Conservation (phyloP, 2,888 invertebrate species). For the Catocala fraxini region DNA sequence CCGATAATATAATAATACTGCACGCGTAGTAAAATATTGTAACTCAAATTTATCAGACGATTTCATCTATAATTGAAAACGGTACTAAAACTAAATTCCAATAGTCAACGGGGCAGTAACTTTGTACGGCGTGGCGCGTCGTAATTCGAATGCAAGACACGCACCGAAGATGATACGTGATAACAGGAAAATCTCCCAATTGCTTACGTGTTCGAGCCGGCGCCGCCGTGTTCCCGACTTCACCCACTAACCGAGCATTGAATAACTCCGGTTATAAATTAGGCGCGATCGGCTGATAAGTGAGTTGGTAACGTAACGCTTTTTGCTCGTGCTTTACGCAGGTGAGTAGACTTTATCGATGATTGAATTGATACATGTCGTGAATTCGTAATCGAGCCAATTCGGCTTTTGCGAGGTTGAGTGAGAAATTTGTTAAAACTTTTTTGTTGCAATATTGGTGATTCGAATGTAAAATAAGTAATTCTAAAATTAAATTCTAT, state of each 20-base stretch:
- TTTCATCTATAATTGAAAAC: slow-evolving; percentile 53
- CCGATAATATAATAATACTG: slow-evolving; percentile 18
- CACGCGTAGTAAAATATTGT: slow-evolving; percentile 40
- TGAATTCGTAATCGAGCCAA: slow-evolving; percentile 70
- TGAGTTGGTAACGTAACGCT: slow-evolving; percentile 72
- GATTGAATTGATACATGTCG: slow-evolving; percentile 80
- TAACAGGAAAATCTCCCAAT: slow-evolving; percentile 87
- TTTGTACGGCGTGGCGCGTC: slow-evolving; percentile 61
- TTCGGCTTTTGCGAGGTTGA: slow-evolving; percentile 39
- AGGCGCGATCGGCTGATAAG: slow-evolving; percentile 82
- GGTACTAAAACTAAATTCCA: slow-evolving; percentile 58
- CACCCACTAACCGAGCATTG: slow-evolving; percentile 76
- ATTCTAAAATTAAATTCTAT: background rate
- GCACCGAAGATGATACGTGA: slow-evolving; percentile 86
- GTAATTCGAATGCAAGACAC: slow-evolving; percentile 76
- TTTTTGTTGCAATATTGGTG: slow-evolving; percentile 18
- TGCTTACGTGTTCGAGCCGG: slow-evolving; percentile 84
- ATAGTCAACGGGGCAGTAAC: slow-evolving; percentile 69
- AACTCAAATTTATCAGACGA: slow-evolving; percentile 50
- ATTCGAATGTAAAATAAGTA: slow-evolving; percentile 13
- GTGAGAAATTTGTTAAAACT: slow-evolving; percentile 32
- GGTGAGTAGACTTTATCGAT: slow-evolving; percentile 82
- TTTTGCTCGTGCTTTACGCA: slow-evolving; percentile 77
- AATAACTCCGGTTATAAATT: slow-evolving; percentile 85
- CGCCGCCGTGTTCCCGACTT: slow-evolving; percentile 59